phyloP scores from a whole-genome alignment of 1,140 invertebrate genomes.

The Pomacea maculata region DNA sequence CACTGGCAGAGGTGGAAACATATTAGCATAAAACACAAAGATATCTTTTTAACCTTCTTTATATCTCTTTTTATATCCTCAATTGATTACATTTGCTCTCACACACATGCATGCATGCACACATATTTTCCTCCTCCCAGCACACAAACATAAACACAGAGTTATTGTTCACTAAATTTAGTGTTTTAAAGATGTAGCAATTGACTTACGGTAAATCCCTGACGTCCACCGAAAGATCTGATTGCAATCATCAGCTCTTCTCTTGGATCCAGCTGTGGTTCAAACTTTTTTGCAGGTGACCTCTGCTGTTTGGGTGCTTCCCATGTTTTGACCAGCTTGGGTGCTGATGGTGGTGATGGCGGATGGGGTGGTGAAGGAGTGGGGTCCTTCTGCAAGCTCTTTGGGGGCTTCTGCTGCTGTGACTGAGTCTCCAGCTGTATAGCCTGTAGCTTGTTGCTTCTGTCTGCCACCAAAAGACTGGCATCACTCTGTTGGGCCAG shows the following conservation, averaged over 20 bases:
- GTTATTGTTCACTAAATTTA: neutral
- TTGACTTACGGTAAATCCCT: constrained; percentile 61
- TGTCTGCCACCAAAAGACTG: constrained; percentile 17
- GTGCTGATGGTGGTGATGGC: constrained; percentile 5
- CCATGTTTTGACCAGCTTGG: constrained; percentile 27
- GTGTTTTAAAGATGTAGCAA: neutral
- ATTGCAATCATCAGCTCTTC: constrained; percentile 78
- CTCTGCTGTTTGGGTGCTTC: constrained; percentile 25
- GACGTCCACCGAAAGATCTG: constrained; percentile 74
- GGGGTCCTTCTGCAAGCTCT: neutral
- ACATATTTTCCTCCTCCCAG: neutral
- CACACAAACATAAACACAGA: constrained; percentile 10
- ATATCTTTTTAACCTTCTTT: no score
- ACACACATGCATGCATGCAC: constrained; percentile 6
- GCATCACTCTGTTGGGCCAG: constrained; percentile 30
- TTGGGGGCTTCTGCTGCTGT: neutral
- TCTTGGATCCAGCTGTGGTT: constrained; percentile 69
- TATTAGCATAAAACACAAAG: no score
- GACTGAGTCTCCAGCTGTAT: constrained; percentile 28
- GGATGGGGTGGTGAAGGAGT: constrained; percentile 21
- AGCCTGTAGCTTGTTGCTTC: constrained; percentile 38
- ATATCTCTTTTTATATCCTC: no score
- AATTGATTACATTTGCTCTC: neutral
- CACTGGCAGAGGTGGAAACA: no score
- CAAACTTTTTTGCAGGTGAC: constrained; percentile 43